Evolutionary conservation across 2,113 vertebrate species (phyloP).

Genomic region (Odobenus rosmarus): DNA sequence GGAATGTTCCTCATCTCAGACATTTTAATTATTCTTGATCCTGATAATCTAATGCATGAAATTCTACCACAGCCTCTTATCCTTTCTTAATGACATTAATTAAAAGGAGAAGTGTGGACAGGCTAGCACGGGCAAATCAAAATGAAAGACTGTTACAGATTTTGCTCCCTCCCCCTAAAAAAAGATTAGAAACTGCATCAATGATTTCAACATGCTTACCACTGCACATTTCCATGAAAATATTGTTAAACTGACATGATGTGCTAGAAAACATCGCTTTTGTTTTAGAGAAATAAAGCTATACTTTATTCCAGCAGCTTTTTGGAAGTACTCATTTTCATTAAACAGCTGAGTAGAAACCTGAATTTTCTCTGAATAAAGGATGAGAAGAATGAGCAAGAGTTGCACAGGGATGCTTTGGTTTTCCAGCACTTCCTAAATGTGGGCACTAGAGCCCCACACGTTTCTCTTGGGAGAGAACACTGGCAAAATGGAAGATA

Average conservation of each 20-base stretch:
- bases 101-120: slow-evolving; percentile 62
- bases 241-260: neutral
- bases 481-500: neutral
- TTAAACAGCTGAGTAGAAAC: neutral
- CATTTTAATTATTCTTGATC: slow-evolving; percentile 69
- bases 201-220: slow-evolving; percentile 43
- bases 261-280: slow-evolving; percentile 35
- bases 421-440: neutral
- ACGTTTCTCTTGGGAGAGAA: neutral
- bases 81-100: slow-evolving; percentile 69
- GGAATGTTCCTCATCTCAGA: slow-evolving; percentile 41
- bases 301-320: neutral
- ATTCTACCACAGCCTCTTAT: slow-evolving; percentile 67
- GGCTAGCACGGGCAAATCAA: slow-evolving; percentile 2
- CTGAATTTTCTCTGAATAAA: neutral
- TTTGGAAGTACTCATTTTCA: slow-evolving; percentile 57
- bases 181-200: slow-evolving; percentile 62
- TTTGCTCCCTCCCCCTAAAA: neutral
- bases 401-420: neutral
- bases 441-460: neutral
- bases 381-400: neutral
- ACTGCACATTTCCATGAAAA: slow-evolving; percentile 67
- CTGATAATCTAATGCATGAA: slow-evolving; percentile 51
- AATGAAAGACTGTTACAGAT: slow-evolving; percentile 47
- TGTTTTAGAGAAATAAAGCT: neutral